Base-by-base conservation (phyloP, 1,140 invertebrate species). In the Drosophila novamexicana region DNA sequence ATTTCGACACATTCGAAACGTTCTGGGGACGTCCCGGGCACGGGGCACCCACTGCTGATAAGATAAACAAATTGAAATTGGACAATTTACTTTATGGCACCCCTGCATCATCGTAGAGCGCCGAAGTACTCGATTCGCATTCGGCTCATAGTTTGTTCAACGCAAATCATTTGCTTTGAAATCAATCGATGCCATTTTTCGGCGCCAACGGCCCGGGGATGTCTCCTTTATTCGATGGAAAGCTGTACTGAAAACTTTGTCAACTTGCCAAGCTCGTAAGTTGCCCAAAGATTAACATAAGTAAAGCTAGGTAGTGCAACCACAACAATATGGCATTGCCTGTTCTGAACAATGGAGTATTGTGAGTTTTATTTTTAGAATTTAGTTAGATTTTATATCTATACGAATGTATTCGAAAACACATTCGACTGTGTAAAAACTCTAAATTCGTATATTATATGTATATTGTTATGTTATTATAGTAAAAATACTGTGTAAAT, bases 21-120 rank as follows among this genome's bases (percentile, higher is more conserved):
- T 94, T 95, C 58, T 96, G 95, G 95, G 95, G 95, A 32, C 93
- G 94, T 42, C 95, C 95, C 0, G 95, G 95, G 32, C 94, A 95
- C 76, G 95, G 95, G 7, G 95, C 95, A 1, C 95, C 95, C 7
- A 8, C 16, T 14, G 68, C 83, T 47, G 68, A 83, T n/a, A 77
- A 81, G 37, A 90, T 66, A 53, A 91, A 82, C 62, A 92, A 92
- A 78, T 62, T 91, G 50, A 92, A 92, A 72, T 86, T 92, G 82
- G 79, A 92, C 72, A 79, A 92, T 85, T 90, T 92, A 63, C 90
- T 92, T 42, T 92, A 92, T 39, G 91, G 91, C 32, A 67, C 50
- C 22, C 81, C 64, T 29, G 81, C 81, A 47, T 56, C 77, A 22
- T 56, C 62, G 66, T 85, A 80, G 22, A 77, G 14, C 44, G 45